A percentile compares a stretch with the other conserved stretches of the same genome.
These are phyloP conservation scores for Coleophora deauratella DNA, from an alignment of 2,888 invertebrate species.

Conservation along the genomic window DNA sequence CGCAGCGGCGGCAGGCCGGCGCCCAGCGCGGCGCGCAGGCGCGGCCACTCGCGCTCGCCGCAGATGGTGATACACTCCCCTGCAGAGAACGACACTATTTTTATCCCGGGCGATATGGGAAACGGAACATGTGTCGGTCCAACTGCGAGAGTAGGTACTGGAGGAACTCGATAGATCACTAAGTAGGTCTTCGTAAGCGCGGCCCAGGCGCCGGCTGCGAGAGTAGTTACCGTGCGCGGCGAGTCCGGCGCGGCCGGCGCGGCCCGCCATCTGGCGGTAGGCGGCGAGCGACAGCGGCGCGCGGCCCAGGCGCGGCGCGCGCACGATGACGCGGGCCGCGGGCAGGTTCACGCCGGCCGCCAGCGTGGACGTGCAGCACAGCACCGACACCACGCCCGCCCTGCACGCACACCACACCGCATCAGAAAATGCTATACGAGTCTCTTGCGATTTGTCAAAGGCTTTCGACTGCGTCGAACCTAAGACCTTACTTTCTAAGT, in stretches of 20 bases:
- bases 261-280: slow-evolving; percentile 97
- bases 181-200: no score
- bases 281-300: slow-evolving; percentile 82
- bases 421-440: no score
- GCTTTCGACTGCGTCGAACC: no score
- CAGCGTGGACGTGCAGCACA: slow-evolving; percentile 96
- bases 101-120: no score
- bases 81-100: slow-evolving; percentile 13
- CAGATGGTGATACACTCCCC: slow-evolving; percentile 92
- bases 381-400: slow-evolving; percentile 86
- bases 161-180: no score
- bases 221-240: no score
- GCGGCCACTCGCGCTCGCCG: slow-evolving; percentile 41
- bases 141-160: no score
- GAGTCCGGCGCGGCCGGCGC: slow-evolving; percentile 75
- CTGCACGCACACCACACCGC: slow-evolving; percentile 31
- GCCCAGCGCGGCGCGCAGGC: slow-evolving; percentile 27
- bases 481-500: no score
- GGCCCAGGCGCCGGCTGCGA: no score
- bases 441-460: no score
- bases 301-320: slow-evolving; percentile 87
- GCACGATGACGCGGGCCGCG: slow-evolving; percentile 89
- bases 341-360: slow-evolving; percentile 99
- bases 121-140: no score
- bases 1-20: slow-evolving; percentile 55